A percentile compares a stretch with the other conserved stretches of the same genome.
Evolutionary conservation across 2,113 vertebrate genomes (phyloP).

Genomic region (Cinclus cinclus): DNA sequence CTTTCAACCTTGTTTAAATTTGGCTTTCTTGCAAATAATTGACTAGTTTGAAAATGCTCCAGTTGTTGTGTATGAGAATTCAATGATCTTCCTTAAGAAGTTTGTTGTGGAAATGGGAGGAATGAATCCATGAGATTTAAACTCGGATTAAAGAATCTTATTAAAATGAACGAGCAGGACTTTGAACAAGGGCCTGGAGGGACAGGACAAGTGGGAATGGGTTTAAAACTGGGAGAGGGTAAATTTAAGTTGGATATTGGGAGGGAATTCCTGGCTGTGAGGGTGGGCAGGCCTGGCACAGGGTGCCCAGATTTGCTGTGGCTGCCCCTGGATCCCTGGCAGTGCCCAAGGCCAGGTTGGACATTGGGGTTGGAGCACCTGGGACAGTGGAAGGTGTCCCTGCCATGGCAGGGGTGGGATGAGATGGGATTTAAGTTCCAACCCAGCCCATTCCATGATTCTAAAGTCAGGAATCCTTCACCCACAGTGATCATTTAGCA

Average conservation of each 20-base stretch:
- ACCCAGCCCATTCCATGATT: background rate
- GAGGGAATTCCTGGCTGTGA: background rate
- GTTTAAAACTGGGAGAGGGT: background rate
- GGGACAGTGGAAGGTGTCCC: background rate
- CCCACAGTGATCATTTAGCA: background rate
- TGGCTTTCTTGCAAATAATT: background rate
- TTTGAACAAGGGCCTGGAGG: background rate
- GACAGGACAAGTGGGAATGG: background rate
- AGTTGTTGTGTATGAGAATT: background rate
- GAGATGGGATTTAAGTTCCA: background rate
- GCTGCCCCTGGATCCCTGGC: background rate
- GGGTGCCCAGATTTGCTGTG: background rate
- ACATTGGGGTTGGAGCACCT: background rate
- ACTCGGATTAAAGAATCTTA: background rate
- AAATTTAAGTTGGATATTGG: background rate
- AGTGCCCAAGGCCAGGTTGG: background rate
- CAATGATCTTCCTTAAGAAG: fast-evolving
- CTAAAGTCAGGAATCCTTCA: background rate
- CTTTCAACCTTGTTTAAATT: background rate
- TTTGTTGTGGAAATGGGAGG: background rate
- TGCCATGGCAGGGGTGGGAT: background rate
- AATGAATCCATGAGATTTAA: background rate
- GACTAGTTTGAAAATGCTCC: background rate
- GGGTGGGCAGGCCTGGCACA: fast-evolving
- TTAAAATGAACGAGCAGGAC: background rate